phyloP scores from a whole-genome alignment of 2,113 vertebrate genomes.

The Eublepharis macularius region DNA sequence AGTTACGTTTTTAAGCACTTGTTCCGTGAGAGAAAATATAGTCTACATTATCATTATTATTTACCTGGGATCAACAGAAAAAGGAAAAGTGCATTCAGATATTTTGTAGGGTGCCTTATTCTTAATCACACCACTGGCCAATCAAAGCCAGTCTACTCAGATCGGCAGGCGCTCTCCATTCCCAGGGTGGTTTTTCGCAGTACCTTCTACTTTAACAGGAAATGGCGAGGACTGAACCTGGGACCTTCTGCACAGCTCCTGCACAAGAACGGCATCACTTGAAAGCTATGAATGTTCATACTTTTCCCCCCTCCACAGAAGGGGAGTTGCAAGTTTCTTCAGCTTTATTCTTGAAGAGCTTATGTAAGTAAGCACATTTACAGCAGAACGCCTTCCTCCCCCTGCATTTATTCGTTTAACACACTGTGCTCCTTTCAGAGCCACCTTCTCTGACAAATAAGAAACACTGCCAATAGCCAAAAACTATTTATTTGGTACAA shows the following conservation, averaged over 20 bases:
- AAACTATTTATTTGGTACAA: not conserved
- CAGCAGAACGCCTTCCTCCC: not conserved
- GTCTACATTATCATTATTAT: not conserved
- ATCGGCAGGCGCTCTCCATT: no score
- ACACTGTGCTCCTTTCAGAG: not conserved
- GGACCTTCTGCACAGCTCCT: no score
- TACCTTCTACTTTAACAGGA: no score
- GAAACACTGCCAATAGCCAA: slow-evolving; percentile 22
- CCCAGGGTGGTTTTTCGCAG: no score
- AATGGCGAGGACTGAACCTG: no score
- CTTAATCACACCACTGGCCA: no score
- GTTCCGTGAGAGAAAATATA: not conserved
- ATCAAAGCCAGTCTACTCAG: no score
- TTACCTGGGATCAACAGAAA: not conserved
- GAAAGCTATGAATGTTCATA: not conserved
- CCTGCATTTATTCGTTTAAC: not conserved
- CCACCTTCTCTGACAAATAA: slow-evolving; percentile 18
- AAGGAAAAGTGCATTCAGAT: not conserved
- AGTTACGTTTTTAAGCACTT: not conserved
- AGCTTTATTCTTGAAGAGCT: not conserved
- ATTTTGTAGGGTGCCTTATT: not conserved
- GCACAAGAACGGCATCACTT: not conserved
- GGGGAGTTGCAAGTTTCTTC: not conserved
- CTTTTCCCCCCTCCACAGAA: not conserved
- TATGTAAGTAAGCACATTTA: not conserved